A percentile compares a stretch with the other conserved stretches of the same genome.
Evolutionary conservation across 2,797 vertebrate genomes (phyloP).

Genomic region (Lycodopsis pacificus): DNA sequence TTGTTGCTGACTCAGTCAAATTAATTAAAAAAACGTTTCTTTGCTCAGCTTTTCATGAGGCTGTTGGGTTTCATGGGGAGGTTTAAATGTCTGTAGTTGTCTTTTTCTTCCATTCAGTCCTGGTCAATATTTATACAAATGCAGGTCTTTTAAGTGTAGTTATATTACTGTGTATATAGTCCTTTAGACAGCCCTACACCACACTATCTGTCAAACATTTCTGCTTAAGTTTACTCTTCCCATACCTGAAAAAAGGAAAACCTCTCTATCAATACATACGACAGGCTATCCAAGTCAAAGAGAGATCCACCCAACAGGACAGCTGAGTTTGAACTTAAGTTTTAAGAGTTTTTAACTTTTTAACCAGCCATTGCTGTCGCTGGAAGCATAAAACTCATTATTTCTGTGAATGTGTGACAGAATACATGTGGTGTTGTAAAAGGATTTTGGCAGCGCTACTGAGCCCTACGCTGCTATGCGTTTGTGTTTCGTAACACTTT

Average conservation of each 20-base stretch:
- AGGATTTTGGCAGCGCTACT: no score
- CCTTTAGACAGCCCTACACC: neutral
- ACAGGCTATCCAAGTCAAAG: neutral
- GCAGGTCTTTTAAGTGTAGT: neutral
- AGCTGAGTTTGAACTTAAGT: no score
- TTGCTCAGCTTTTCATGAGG: neutral
- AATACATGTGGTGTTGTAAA: neutral
- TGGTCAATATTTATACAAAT: neutral
- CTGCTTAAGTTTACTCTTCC: neutral
- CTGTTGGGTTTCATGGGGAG: neutral
- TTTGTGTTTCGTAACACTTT: neutral
- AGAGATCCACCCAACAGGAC: neutral
- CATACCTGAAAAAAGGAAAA: neutral
- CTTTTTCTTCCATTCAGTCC: neutral
- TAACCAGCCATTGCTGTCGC: no score
- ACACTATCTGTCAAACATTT: neutral
- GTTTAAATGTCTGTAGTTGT: neutral
- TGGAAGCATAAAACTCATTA: neutral
- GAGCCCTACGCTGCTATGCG: neutral
- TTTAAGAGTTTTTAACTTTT: no score
- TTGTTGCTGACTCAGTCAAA: conserved; percentile 18
- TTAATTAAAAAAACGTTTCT: no score
- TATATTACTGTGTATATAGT: neutral
- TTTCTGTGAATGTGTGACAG: neutral
- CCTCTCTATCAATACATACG: neutral